Conservation (phyloP, 2,888 invertebrate genomes). For the Hypselothyrea guttata region DNA sequence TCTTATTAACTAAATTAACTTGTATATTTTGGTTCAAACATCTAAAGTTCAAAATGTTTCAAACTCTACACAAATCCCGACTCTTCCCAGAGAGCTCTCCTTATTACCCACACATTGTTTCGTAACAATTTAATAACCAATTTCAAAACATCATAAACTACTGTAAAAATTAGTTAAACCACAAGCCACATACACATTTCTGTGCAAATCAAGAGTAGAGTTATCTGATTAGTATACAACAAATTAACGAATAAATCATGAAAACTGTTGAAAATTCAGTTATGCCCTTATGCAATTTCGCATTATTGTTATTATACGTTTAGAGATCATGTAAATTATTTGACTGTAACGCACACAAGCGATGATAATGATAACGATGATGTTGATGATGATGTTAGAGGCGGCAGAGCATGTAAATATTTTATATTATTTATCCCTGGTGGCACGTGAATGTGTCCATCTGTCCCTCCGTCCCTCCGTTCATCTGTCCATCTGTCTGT, state of each 20-base stretch:
- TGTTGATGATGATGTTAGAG: neutral
- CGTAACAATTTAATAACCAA: no score
- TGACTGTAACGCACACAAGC: constrained; percentile 2
- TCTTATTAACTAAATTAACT: no score
- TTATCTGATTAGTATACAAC: neutral
- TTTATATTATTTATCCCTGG: constrained; percentile 70
- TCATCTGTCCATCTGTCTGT: constrained; percentile 5
- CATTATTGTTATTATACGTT: constrained; percentile 43
- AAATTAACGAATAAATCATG: constrained; percentile 11
- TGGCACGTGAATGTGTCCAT: constrained; percentile 9
- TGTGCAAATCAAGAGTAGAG: neutral
- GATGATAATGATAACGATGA: no score
- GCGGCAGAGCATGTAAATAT: constrained; percentile 47
- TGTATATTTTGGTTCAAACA: no score
- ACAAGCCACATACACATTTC: neutral
- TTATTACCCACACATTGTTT: no score
- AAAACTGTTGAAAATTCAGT: constrained; percentile 45
- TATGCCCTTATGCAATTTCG: constrained; percentile 7
- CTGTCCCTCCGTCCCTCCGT: constrained; percentile 8
- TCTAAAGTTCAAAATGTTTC: no score
- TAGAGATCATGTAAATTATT: constrained; percentile 31
- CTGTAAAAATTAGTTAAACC: no score
- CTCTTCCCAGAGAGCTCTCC: no score
- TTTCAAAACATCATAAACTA: neutral
- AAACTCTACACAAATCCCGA: no score